Conservation (phyloP, 2,888 invertebrate genomes). For the Orthonychiurus folsomi region DNA sequence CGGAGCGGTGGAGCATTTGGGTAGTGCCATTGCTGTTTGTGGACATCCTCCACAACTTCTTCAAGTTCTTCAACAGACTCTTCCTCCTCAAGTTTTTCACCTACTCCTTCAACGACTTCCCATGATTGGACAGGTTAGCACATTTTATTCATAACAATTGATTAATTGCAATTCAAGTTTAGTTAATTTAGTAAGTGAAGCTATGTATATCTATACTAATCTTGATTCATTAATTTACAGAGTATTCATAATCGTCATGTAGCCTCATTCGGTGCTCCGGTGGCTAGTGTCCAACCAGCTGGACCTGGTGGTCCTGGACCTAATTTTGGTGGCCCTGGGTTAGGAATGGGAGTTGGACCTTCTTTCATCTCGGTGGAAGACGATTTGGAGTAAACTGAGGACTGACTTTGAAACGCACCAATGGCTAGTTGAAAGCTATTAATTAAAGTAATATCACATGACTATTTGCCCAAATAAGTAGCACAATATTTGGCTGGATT, state of each 20-base stretch:
- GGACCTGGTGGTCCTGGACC: background rate
- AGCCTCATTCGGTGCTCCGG: conserved; percentile 32
- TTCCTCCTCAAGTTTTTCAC: conserved; percentile 90
- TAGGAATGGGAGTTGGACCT: background rate
- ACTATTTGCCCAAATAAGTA: too few relatives aligned
- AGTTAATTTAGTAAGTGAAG: too few relatives aligned
- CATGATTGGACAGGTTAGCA: conserved; percentile 42
- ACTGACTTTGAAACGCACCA: background rate
- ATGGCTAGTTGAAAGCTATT: background rate
- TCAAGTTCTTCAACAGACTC: conserved; percentile 82
- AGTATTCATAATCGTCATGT: conserved; percentile 35
- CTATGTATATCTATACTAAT: too few relatives aligned
- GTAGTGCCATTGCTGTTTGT: conserved; percentile 94
- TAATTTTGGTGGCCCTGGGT: background rate
- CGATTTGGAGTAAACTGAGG: background rate
- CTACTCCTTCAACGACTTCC: conserved; percentile 75
- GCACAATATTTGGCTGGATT: too few relatives aligned
- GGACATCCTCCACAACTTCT: conserved; percentile 86
- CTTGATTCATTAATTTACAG: too few relatives aligned
- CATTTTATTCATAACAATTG: too few relatives aligned
- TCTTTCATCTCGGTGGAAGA: background rate
- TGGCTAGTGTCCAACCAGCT: too few relatives aligned
- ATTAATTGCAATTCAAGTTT: too few relatives aligned
- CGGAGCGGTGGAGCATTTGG: conserved; percentile 88
- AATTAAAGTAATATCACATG: background rate